phyloP scores from a whole-genome alignment of 2,113 vertebrate genomes.

The Symphodus melops region DNA sequence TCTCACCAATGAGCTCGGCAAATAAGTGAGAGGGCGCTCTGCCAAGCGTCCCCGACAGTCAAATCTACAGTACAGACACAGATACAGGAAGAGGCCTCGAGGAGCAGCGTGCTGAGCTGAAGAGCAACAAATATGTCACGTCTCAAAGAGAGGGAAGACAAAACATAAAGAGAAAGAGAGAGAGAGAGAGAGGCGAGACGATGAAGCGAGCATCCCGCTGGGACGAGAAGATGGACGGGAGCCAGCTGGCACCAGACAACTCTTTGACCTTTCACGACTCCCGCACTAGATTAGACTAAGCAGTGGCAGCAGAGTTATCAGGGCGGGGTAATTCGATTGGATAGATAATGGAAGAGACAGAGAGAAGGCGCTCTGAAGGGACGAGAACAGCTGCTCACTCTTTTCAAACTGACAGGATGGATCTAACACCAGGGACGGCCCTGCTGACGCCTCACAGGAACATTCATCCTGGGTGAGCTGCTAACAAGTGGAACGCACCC shows the following conservation, averaged over 20 bases:
- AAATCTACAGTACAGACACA: conserved; percentile 26
- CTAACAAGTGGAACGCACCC: no score
- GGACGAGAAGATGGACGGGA: conserved; percentile 25
- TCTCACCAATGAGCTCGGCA: conserved; percentile 35
- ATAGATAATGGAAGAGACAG: neutral
- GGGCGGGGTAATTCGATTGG: conserved; percentile 17
- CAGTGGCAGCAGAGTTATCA: conserved; percentile 14
- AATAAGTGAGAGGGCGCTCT: neutral
- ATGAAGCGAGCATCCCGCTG: neutral
- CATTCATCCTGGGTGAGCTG: no score
- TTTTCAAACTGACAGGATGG: no score
- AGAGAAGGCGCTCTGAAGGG: neutral
- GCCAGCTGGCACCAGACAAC: conserved; percentile 25
- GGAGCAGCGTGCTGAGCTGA: neutral
- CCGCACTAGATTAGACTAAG: conserved; percentile 36
- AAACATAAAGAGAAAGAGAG: neutral
- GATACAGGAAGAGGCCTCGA: neutral
- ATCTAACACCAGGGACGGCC: no score
- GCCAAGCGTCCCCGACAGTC: neutral
- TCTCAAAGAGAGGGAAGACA: neutral
- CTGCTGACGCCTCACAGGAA: no score
- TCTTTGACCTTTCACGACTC: conserved; percentile 29
- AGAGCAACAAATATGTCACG: neutral
- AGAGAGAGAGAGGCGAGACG: neutral
- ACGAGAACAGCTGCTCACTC: no score